phyloP scores from a whole-genome alignment of 2,797 vertebrate species.

The Pseudochirops corinnae region DNA sequence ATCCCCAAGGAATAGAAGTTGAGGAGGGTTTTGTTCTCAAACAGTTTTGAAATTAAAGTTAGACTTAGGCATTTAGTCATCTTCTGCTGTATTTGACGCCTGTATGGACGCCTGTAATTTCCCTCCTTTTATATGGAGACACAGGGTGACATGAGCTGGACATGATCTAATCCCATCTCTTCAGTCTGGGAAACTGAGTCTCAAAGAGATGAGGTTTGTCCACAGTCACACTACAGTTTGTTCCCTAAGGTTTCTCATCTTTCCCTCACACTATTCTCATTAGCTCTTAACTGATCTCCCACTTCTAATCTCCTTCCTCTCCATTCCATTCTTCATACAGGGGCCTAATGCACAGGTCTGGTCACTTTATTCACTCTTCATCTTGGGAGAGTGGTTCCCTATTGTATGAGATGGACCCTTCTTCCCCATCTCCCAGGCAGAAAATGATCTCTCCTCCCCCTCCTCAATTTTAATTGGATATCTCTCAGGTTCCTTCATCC shows the following conservation, averaged over 20 bases:
- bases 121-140: neutral
- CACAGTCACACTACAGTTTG: neutral
- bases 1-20: neutral
- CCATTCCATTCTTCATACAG: neutral
- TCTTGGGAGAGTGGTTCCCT: neutral
- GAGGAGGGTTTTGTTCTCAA: neutral
- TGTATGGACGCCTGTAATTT: neutral
- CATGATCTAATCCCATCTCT: neutral
- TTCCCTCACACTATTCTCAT: neutral
- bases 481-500: neutral
- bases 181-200: neutral
- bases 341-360: neutral
- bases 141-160: neutral
- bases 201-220: neutral
- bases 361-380: neutral
- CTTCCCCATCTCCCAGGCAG: neutral
- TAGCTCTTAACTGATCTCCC: neutral
- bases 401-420: neutral
- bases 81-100: neutral
- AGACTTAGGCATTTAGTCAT: neutral
- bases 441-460: neutral
- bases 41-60: neutral
- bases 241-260: neutral
- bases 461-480: neutral
- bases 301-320: neutral